Evolutionary conservation across 2,113 vertebrate genomes (phyloP).

Genomic region (Protobothrops flavoviridis): DNA sequence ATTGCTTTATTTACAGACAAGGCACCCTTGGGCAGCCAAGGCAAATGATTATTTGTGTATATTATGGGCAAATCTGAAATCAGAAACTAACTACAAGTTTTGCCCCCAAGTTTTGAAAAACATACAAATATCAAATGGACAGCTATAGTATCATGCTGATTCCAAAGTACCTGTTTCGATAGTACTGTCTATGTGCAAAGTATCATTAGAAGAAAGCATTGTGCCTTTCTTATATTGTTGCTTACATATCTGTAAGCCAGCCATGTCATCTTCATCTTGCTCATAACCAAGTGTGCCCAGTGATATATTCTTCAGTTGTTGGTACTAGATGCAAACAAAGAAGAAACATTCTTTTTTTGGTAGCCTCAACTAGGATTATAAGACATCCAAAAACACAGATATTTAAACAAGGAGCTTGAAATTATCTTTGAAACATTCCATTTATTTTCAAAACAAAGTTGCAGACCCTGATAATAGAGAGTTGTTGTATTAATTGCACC

Average conservation of each 20-base stretch:
- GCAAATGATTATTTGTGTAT: background rate
- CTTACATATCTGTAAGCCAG: conserved; percentile 85
- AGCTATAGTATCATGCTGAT: background rate
- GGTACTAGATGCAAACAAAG: conserved; percentile 77
- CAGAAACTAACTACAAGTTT: no score
- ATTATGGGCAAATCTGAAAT: background rate
- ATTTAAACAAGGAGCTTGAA: background rate
- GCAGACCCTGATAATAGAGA: background rate
- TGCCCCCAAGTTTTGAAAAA: background rate
- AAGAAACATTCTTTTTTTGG: background rate
- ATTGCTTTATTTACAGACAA: background rate
- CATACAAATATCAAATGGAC: background rate
- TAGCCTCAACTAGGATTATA: background rate
- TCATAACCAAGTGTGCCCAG: conserved; percentile 83
- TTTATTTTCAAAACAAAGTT: background rate
- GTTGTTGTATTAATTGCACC: background rate
- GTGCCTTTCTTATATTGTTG: conserved; percentile 78
- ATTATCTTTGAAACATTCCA: background rate
- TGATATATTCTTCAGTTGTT: conserved; percentile 78
- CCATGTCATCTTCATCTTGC: conserved; percentile 66
- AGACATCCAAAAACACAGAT: background rate
- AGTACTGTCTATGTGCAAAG: conserved; percentile 78
- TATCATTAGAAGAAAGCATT: conserved; percentile 72
- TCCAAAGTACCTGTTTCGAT: conserved; percentile 79
- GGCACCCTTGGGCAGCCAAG: background rate